Base-by-base conservation (phyloP, 2,888 invertebrate genomes). In the Epistrophella euchroma region DNA sequence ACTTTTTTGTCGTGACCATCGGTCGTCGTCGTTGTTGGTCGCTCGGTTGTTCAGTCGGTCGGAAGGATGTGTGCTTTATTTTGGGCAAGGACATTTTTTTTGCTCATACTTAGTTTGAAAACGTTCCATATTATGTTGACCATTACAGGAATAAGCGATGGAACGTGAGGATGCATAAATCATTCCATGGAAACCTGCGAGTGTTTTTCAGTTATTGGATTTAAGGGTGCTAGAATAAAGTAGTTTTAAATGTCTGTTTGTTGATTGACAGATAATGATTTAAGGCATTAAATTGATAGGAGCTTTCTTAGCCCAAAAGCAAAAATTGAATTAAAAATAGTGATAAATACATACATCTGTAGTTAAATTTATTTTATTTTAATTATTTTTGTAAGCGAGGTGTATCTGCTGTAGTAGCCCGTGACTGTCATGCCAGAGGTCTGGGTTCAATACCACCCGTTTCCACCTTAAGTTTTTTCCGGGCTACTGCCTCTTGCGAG, bases 111-210 rank as follows among this genome's bases (percentile, higher is more conserved):
- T 62, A 60, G 45, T 45, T 66, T 66, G 32, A 15, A 40, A 40
- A 37, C 50, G 19, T 43, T 28, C 52, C n/a, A n/a, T 52, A 35
- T 79, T 60, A 79, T 79, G 79, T 43, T 73, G 56, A 58, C 58
- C 52, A 68, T 80, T 74, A 70, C 43, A 35, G 35, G 52, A 52
- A 45, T 74, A 80, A 70, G 55, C 68, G 60, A 32, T 55, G 52
- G 52, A 47, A 80, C 68, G 70, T 74, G 73, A 37, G 62, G 47
- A 58, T 56, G 45, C 43, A 78, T 71, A 55, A 71, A 64, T 52
- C 60, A 35, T 32, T 47, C 56, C 17, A 56, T 32, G n/a, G 9
- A 10, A 25, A 32, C 17, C 32, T 56, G 22, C 17, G 25, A 62
- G 62, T 43, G 13, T 62, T 62, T 62, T 62, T 43, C 43, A 62